Evolutionary conservation across 1,140 invertebrate genomes (phyloP).

Genomic region (Lucilia cuprina): DNA sequence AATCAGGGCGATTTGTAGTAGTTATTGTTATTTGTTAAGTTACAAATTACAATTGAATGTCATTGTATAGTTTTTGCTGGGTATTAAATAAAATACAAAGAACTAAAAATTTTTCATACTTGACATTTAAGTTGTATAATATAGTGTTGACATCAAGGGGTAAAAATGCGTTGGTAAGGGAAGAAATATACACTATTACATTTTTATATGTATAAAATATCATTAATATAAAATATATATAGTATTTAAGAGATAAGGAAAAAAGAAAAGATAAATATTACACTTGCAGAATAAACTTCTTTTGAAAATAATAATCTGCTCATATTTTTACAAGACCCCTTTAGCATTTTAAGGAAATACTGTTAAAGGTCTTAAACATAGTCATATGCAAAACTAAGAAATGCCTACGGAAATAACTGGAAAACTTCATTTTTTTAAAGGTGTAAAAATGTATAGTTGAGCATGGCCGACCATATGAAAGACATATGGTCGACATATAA

Average conservation of each 20-base stretch:
- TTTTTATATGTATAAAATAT: neutral
- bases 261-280: neutral
- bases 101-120: too few species aligned
- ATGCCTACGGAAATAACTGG: too few species aligned
- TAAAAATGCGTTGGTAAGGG: neutral
- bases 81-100: too few species aligned
- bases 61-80: too few species aligned
- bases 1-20: too few species aligned
- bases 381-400: neutral
- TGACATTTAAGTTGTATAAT: too few species aligned
- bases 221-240: neutral
- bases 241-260: neutral
- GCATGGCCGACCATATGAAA: too few species aligned
- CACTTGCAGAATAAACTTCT: neutral
- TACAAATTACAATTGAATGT: too few species aligned
- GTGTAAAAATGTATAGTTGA: too few species aligned
- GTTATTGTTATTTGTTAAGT: too few species aligned
- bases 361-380: neutral
- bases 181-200: neutral
- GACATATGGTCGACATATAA: too few species aligned
- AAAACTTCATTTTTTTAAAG: too few species aligned
- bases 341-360: neutral
- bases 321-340: constrained; percentile 3
- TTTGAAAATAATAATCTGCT: neutral
- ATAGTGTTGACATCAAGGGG: neutral